Evolutionary conservation across 2,888 invertebrate genomes (phyloP), one percentile per base, ranked within the genome.

Genomic region (Resseliella maxima): DNA sequence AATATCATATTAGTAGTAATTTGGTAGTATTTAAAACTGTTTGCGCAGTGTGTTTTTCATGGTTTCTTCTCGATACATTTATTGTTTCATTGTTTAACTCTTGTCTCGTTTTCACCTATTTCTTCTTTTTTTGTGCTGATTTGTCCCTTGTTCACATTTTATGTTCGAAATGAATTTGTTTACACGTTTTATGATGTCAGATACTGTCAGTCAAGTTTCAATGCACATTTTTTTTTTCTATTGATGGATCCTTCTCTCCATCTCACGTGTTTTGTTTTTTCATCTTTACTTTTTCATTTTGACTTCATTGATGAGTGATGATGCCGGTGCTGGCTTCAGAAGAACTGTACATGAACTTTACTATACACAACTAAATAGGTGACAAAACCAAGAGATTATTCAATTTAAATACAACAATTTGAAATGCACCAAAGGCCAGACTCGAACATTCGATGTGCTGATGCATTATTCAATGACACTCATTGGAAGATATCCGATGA

Each of bases 21-120:
- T 83, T 83, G n/a, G 83, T 83, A 83, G 83, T 83, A 24, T 83
- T 83, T 83, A 83, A 83, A 83, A 83, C 18, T 83, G 83, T 83
- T 38, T 38, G 38, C 83, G 36, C 83, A 5, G 83, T 38, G 72
- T 35, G 36, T 72, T 72, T 64, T 72, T 72, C 72, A 72, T 72
- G 72, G 72, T 31, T 72, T 35, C 35, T 72, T 72, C 35, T 72
- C 2, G 24, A 24, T 24, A n/a, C 31, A 31, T 31, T 72, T 35
- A 31, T 72, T 27, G 31, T 38, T 83, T n/a, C 24, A 5, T 83
- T n/a, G 5, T n/a, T 38, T n/a, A n/a, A 24, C 8, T n/a, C n/a
- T 38, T 38, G 21, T 83, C 12, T 38, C n/a, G 1, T 38, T 83
- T n/a, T 21, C 38, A 38, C 38, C 38, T 36, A 15, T 64, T 35